Evolutionary conservation across 2,797 vertebrate genomes (phyloP), one percentile per base, ranked within the genome.

Genomic region (Sebastes variabilis): DNA sequence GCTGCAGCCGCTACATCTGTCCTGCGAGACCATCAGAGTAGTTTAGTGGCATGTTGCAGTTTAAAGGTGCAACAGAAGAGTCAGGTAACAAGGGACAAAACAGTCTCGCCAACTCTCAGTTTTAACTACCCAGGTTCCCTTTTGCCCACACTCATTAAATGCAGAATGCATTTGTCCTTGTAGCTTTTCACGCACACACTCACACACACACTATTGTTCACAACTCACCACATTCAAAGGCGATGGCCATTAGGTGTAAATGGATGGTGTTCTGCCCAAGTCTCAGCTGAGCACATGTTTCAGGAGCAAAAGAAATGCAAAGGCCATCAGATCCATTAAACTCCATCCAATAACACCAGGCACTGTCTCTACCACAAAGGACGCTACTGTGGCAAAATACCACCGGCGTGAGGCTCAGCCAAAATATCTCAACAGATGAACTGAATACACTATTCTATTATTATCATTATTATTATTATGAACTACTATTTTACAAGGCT

Each of bases 111-210:
- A 95, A 94, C 92, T 94, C 94, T 95, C 90, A 94, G 93, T 94
- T 95, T 96, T 96, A 94, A 96, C 91, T 93, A 96, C 94, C 92
- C 92, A 85, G 90, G 89, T 93, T 95, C 96, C 94, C 92, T 93
- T 94, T 94, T 94, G 95, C 92, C 93, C 91, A 87, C 93, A 88
- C 95, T 96, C 95, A 96, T 96, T 96, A 95, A 94, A 96, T 92
- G 92, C 93, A 91, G 91, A 91, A 93, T 91, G 93, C 92, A 93
- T 95, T 94, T 93, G 91, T 91, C 92, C 94, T 94, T 95, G 92
- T 93, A 94, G 94, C 93, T 94, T 95, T 95, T 96, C 93, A 93
- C 95, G 92, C 91, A 84, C 77, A 86, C 86, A 71, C 70, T 76
- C 77, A 80, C 70, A 68, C 54, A 83, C 84, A 42, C 38, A 46